Evolutionary conservation across 1,140 invertebrate genomes (phyloP).

Genomic region (Trichogramma pretiosum): DNA sequence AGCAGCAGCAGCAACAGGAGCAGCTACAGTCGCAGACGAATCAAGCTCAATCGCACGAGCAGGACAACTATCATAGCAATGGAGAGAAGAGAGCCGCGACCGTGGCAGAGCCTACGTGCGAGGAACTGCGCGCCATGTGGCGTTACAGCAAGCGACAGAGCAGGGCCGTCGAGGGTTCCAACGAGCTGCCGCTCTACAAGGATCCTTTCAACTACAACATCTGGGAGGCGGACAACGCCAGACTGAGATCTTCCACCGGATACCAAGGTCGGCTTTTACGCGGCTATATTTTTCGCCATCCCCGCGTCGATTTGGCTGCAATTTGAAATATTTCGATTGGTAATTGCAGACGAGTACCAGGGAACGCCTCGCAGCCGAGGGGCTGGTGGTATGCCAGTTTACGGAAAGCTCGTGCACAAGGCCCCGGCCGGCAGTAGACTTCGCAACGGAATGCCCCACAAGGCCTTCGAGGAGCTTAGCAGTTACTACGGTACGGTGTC

Average conservation of each 20-base stretch:
- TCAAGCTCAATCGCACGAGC: slow-evolving; percentile 21
- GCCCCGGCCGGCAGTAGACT: slow-evolving; percentile 43
- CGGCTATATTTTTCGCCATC: no score
- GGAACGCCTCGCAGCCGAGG: slow-evolving; percentile 26
- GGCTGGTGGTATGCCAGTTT: slow-evolving; percentile 44
- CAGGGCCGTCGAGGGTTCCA: slow-evolving; percentile 74
- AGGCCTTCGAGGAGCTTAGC: slow-evolving; percentile 43
- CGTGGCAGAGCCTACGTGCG: slow-evolving; percentile 67
- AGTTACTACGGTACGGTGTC: slow-evolving; percentile 42
- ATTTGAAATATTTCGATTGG: no score
- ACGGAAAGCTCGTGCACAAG: slow-evolving; percentile 54
- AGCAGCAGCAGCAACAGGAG: not conserved
- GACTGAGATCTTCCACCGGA: slow-evolving; percentile 26
- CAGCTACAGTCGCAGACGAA: not conserved
- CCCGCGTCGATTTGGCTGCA: no score
- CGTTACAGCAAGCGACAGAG: slow-evolving; percentile 80
- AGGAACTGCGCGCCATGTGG: slow-evolving; percentile 84
- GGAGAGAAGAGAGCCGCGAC: slow-evolving; percentile 18
- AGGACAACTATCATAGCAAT: no score
- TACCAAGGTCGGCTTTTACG: slow-evolving; percentile 33
- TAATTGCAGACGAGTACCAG: slow-evolving; percentile 19
- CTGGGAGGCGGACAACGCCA: slow-evolving; percentile 58
- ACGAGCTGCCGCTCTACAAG: slow-evolving; percentile 69
- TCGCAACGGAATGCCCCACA: slow-evolving; percentile 32
- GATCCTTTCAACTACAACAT: slow-evolving; percentile 74